phyloP scores from a whole-genome alignment of 1,140 invertebrate genomes.

The Philaenus spumarius region DNA sequence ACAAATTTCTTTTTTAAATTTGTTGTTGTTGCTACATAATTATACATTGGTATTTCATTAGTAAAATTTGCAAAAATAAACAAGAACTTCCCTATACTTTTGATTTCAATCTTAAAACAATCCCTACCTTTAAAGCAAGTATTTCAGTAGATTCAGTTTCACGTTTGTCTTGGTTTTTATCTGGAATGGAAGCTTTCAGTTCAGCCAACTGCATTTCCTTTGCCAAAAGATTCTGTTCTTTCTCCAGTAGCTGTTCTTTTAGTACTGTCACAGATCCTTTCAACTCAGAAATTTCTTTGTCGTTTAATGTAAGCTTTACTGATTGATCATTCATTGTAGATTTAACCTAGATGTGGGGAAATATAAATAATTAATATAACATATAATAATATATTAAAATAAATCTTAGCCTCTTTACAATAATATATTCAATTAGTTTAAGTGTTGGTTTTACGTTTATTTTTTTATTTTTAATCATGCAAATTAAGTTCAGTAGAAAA shows the following conservation, averaged over 20 bases:
- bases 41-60: too few species aligned
- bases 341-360: neutral
- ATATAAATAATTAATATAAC: neutral
- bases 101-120: too few species aligned
- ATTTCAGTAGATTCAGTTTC: conserved; percentile 17
- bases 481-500: too few species aligned
- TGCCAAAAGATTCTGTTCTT: conserved; percentile 31
- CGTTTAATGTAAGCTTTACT: conserved; percentile 17
- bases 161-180: neutral
- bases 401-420: too few species aligned
- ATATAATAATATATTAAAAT: too few species aligned
- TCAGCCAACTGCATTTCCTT: conserved; percentile 37
- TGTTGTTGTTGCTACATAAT: too few species aligned
- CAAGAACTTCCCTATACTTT: too few species aligned
- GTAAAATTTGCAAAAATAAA: too few species aligned
- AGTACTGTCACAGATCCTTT: conserved; percentile 21
- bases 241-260: conserved; percentile 29
- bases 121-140: conserved; percentile 22
- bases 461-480: too few species aligned
- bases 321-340: conserved; percentile 12
- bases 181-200: conserved; percentile 22
- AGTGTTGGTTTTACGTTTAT: too few species aligned
- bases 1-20: too few species aligned
- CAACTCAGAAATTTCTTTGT: conserved; percentile 18
- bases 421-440: too few species aligned